A percentile compares a stretch with the other conserved stretches of the same genome.
Evolutionary conservation across 2,888 invertebrate species (phyloP).

Genomic region (Rhodophaea formosa): DNA sequence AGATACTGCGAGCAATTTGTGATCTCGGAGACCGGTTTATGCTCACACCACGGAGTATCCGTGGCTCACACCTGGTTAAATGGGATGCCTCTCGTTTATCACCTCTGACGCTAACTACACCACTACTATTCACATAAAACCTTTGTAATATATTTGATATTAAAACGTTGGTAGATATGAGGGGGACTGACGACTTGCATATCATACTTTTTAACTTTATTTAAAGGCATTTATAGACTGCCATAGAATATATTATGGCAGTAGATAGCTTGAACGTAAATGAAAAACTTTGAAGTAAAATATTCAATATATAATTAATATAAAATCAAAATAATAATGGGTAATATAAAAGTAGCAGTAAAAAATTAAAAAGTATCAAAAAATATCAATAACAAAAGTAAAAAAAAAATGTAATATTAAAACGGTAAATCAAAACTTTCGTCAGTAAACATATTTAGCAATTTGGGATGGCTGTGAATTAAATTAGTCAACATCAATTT

Average conservation of each 20-base stretch:
- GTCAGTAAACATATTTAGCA: slow-evolving; percentile 63
- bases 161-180: too few relatives aligned
- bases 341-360: neutral
- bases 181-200: too few relatives aligned
- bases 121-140: neutral
- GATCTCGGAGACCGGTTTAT: slow-evolving; percentile 44
- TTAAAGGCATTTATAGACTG: too few relatives aligned
- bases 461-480: slow-evolving; percentile 52
- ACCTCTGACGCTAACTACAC: slow-evolving; percentile 12
- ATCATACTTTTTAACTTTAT: too few relatives aligned
- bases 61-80: slow-evolving; percentile 49
- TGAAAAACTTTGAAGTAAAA: neutral
- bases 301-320: neutral
- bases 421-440: slow-evolving; percentile 53
- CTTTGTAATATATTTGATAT: neutral
- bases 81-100: slow-evolving; percentile 30
- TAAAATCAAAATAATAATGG: neutral
- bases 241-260: too few relatives aligned
- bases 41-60: too few relatives aligned
- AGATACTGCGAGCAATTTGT: slow-evolving; percentile 56
- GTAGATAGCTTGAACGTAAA: too few relatives aligned
- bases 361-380: neutral
- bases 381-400: neutral
- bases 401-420: neutral
- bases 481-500: slow-evolving; percentile 48